Evolutionary conservation across 2,888 invertebrate species (phyloP).

Genomic region (Pandemis corylana): DNA sequence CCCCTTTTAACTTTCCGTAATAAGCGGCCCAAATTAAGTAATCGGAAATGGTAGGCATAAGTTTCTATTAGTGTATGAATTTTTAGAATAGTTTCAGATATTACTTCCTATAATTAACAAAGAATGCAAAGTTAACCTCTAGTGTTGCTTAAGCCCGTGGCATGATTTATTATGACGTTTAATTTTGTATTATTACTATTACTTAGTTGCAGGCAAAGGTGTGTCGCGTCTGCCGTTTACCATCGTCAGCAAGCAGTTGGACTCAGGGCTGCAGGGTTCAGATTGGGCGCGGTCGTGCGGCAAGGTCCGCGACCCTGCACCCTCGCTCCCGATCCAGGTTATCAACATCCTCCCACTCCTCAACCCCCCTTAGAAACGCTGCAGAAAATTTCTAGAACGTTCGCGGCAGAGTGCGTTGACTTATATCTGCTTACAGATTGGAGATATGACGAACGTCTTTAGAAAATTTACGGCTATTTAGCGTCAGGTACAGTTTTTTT

Average conservation of each 20-base stretch:
- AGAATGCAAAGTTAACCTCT: too few species aligned
- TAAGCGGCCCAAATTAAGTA: too few species aligned
- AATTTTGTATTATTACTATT: too few species aligned
- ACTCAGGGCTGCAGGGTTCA: slow-evolving; percentile 59
- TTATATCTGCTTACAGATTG: slow-evolving; percentile 47
- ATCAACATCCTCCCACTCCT: slow-evolving; percentile 72
- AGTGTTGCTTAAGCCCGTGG: too few species aligned
- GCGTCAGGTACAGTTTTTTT: background rate
- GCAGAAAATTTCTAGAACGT: slow-evolving; percentile 80
- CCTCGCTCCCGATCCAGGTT: slow-evolving; percentile 83
- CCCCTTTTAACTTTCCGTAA: too few species aligned
- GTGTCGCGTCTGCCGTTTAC: slow-evolving; percentile 46
- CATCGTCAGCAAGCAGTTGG: slow-evolving; percentile 49
- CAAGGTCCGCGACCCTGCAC: slow-evolving; percentile 78
- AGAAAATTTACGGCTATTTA: background rate
- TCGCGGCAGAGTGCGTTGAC: slow-evolving; percentile 80
- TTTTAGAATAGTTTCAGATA: too few species aligned
- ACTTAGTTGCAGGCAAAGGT: background rate
- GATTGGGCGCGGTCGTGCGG: slow-evolving; percentile 75
- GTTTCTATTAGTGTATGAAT: too few species aligned
- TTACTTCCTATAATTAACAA: too few species aligned
- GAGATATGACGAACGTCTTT: slow-evolving; percentile 24
- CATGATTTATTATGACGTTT: too few species aligned
- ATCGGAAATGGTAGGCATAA: too few species aligned
- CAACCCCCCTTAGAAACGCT: slow-evolving; percentile 63